Evolutionary conservation across 2,888 invertebrate genomes (phyloP).

Genomic region (Schizotus pectinicornis): DNA sequence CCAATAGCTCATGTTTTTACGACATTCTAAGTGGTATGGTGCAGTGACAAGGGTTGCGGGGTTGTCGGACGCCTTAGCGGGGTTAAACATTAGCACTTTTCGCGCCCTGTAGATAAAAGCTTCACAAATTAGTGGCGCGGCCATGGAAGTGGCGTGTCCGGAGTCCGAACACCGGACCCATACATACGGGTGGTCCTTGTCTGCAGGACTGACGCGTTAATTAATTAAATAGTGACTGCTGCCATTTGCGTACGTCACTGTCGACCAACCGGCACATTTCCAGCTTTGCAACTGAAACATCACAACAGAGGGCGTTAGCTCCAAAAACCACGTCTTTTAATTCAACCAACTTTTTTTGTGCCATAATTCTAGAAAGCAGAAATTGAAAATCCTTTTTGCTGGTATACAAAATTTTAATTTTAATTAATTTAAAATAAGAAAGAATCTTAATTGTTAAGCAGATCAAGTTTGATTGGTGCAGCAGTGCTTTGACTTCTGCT

Average conservation of each 20-base stretch:
- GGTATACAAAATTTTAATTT: too few species aligned
- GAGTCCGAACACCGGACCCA: conserved; percentile 1
- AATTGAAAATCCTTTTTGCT: too few species aligned
- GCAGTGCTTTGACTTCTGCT: too few species aligned
- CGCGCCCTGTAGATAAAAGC: conserved; percentile 54
- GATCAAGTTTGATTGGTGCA: too few species aligned
- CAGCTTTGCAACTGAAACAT: not conserved
- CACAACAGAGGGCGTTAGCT: too few species aligned
- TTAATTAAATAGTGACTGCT: conserved; percentile 28
- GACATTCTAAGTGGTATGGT: conserved; percentile 34
- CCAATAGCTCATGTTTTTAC: conserved; percentile 48
- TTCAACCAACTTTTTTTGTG: too few species aligned
- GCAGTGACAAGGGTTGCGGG: conserved; percentile 40
- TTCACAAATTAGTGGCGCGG: conserved; percentile 53
- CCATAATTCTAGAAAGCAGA: too few species aligned
- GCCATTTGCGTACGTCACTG: conserved; percentile 9
- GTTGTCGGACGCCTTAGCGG: conserved; percentile 38
- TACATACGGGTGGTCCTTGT: not conserved
- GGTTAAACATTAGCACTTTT: conserved; percentile 56
- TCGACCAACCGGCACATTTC: not conserved
- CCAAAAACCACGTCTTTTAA: too few species aligned
- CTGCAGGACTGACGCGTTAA: conserved; percentile 14
- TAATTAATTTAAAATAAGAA: too few species aligned
- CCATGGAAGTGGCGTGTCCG: conserved; percentile 41
- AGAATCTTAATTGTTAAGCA: too few species aligned